Conservation (phyloP, 2,888 invertebrate genomes). For the Xanthia togata region DNA sequence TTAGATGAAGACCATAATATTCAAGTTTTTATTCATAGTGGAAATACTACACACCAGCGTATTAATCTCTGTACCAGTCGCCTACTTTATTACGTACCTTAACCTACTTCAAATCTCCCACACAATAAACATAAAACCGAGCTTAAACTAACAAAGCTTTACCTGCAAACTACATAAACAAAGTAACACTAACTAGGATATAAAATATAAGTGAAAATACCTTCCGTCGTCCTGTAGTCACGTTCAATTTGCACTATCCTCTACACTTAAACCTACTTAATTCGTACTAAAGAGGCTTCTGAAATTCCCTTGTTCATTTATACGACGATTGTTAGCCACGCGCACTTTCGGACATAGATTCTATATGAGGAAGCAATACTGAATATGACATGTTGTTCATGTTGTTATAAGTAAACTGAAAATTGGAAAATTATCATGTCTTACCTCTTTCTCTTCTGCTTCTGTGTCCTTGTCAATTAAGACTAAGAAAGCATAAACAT, state of each 20-base stretch:
- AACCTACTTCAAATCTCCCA: constrained; percentile 32
- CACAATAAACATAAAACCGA: constrained; percentile 49
- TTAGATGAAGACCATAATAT: not conserved
- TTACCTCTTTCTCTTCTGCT: not conserved
- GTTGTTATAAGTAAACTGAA: not conserved
- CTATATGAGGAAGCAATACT: constrained; percentile 30
- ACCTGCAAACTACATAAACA: constrained; percentile 52
- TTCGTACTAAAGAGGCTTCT: constrained; percentile 81
- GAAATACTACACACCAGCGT: not conserved
- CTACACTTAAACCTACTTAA: constrained; percentile 82
- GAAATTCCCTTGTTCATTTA: constrained; percentile 82
- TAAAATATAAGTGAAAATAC: constrained; percentile 61
- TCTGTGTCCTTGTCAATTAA: too few species aligned
- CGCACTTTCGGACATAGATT: constrained; percentile 69
- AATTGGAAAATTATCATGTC: not conserved
- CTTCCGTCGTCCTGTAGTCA: constrained; percentile 59
- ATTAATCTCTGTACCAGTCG: constrained; percentile 12
- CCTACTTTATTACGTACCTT: constrained; percentile 25
- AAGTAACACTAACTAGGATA: constrained; percentile 51
- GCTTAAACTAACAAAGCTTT: constrained; percentile 46
- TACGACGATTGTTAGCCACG: constrained; percentile 79
- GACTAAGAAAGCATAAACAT: too few species aligned
- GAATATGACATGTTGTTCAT: constrained; percentile 42
- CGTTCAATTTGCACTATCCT: constrained; percentile 76
- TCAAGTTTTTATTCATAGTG: not conserved